Evolutionary conservation across 2,888 invertebrate species (phyloP).

Genomic region (Sarcophaga variegata): DNA sequence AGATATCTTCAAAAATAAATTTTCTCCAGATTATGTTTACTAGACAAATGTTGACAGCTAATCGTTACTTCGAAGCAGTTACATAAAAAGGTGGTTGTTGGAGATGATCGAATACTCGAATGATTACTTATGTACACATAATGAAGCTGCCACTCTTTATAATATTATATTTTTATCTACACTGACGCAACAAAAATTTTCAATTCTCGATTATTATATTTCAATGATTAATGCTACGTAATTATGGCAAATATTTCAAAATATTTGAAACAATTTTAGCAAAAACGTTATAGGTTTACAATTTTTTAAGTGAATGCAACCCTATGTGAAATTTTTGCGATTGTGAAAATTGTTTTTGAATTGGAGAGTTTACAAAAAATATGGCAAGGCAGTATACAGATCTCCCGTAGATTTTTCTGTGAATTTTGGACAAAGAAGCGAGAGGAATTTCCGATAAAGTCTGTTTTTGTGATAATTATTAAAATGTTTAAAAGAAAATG

Average conservation of each 20-base stretch:
- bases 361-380: conserved; percentile 41
- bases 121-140: conserved; percentile 26
- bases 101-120: conserved; percentile 12
- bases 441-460: conserved; percentile 42
- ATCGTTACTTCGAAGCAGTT: conserved; percentile 66
- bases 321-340: conserved; percentile 41
- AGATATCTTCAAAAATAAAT: conserved; percentile 18
- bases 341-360: conserved; percentile 27
- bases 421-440: conserved; percentile 61
- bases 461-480: conserved; percentile 21
- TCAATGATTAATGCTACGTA: no score
- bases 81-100: conserved; percentile 60
- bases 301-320: conserved; percentile 13
- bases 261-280: background rate
- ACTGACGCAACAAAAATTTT: background rate
- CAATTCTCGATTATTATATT: no score
- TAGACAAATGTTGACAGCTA: conserved; percentile 64
- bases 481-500: conserved; percentile 38
- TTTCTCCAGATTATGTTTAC: conserved; percentile 55
- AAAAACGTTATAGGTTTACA: background rate
- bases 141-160: background rate
- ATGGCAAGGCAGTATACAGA: conserved; percentile 23
- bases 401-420: conserved; percentile 61
- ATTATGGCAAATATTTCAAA: background rate
- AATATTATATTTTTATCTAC: background rate